A percentile compares a stretch with the other conserved stretches of the same genome.
phyloP scores from a whole-genome alignment of 2,113 vertebrate genomes.

The Mustela lutreola region DNA sequence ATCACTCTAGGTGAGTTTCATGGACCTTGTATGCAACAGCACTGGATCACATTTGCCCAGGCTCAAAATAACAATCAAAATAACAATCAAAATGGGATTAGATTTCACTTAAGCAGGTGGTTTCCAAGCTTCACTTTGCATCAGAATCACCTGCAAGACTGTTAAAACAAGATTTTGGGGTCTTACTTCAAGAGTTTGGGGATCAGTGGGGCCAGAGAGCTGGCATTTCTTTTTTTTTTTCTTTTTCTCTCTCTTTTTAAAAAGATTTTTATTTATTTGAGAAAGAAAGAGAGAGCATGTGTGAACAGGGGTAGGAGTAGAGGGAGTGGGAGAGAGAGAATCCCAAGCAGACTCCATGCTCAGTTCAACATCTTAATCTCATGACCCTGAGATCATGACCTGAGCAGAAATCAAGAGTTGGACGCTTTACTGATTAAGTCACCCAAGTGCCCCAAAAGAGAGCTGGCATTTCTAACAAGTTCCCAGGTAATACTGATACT shows the following conservation, averaged over 20 bases:
- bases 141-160: neutral
- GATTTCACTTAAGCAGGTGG: neutral
- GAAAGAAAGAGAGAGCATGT: neutral
- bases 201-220: neutral
- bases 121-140: neutral
- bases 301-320: neutral
- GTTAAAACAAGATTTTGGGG: neutral
- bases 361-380: neutral
- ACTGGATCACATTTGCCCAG: neutral
- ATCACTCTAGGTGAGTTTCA: neutral
- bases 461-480: neutral
- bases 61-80: neutral
- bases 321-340: neutral
- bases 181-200: neutral
- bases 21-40: neutral
- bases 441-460: neutral
- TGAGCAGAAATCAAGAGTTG: neutral
- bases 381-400: neutral
- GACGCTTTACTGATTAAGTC: neutral
- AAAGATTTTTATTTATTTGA: neutral
- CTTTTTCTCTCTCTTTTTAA: neutral
- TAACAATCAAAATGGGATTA: too few species aligned
- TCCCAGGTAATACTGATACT: neutral
- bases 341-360: neutral
- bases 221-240: neutral